A percentile compares a stretch with the other conserved stretches of the same genome.
Evolutionary conservation across 2,113 vertebrate genomes (phyloP).

Genomic region (Tupaia tana): DNA sequence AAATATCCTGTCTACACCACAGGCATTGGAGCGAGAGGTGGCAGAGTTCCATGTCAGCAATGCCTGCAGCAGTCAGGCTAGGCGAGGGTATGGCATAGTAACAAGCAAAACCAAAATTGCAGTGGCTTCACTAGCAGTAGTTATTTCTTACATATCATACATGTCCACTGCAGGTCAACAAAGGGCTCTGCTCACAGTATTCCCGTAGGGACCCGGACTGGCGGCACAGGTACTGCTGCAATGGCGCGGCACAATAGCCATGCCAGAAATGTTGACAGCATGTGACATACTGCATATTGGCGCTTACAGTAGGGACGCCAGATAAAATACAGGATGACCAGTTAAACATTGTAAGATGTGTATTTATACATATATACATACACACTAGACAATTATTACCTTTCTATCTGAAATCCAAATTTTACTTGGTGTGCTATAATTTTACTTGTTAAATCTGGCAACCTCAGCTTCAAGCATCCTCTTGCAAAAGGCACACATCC

Average conservation of each 20-base stretch:
- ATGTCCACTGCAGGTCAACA: not conserved
- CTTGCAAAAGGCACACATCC: not conserved
- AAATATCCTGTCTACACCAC: not conserved
- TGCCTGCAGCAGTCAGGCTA: not conserved
- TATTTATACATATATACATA: too few species aligned
- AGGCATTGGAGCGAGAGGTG: not conserved
- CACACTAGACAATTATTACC: not conserved
- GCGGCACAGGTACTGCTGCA: not conserved
- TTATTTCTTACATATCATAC: not conserved
- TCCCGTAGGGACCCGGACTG: not conserved
- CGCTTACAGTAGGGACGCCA: not conserved
- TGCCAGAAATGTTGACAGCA: not conserved
- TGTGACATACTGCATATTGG: not conserved
- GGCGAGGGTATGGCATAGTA: not conserved
- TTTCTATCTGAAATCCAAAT: not conserved
- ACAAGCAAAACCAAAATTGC: not conserved
- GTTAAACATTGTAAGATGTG: not conserved
- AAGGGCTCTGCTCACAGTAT: not conserved
- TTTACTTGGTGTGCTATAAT: not conserved
- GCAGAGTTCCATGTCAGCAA: not conserved
- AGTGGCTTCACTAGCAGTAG: not conserved
- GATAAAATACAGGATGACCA: not conserved
- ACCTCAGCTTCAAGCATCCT: not conserved
- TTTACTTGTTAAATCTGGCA: not conserved
- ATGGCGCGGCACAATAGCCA: not conserved